A percentile compares a stretch with the other conserved stretches of the same genome.
phyloP scores from a whole-genome alignment of 2,797 vertebrate genomes.

The Scolopax bukidnonensis region DNA sequence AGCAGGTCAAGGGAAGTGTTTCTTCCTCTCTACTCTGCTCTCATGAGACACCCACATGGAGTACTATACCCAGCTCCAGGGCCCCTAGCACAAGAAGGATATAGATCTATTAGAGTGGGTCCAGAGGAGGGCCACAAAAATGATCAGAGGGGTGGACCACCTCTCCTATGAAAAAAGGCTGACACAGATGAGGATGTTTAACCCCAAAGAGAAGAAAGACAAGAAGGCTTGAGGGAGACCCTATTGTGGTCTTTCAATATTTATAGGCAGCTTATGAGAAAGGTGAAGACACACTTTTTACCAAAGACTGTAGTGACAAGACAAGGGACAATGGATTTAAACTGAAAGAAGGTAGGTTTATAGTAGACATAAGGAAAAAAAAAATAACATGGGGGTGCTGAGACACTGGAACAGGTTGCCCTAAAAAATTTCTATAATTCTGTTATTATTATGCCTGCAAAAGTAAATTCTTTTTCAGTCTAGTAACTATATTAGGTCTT shows the following conservation, averaged over 20 bases:
- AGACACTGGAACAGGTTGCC: background rate
- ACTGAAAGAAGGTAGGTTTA: background rate
- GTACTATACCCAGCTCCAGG: too few relatives aligned
- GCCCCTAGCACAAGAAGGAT: background rate
- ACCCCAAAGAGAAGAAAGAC: background rate
- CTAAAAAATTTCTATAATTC: background rate
- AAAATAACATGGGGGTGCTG: background rate
- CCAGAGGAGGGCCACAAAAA: background rate
- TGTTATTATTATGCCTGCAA: background rate
- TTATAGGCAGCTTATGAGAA: background rate
- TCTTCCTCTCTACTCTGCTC: accelerated
- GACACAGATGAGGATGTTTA: background rate
- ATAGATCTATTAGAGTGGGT: background rate
- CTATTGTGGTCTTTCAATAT: background rate
- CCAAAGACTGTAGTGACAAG: background rate
- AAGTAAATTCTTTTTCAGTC: background rate
- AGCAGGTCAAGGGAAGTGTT: background rate
- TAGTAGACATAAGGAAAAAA: background rate
- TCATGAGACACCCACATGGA: background rate
- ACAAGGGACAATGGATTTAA: background rate
- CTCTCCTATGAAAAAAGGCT: background rate
- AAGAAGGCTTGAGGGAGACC: background rate
- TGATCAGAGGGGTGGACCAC: background rate
- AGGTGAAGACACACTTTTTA: background rate
- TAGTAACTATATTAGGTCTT: background rate